These are phyloP conservation scores for Bungarus multicinctus DNA, from an alignment of 2,113 vertebrate genomes.

Conservation along the genomic window DNA sequence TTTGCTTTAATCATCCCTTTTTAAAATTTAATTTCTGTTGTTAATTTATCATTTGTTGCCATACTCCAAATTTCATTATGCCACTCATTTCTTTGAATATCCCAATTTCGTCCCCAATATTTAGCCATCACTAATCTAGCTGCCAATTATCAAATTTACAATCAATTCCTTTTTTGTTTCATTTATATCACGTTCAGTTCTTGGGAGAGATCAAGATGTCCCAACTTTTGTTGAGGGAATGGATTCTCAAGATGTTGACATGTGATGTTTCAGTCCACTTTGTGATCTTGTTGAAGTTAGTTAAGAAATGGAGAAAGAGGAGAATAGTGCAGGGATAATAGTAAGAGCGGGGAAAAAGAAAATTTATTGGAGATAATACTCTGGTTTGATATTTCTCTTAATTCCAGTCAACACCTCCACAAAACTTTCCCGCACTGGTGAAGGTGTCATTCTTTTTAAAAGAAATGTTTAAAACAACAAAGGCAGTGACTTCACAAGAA, in stretches of 20 bases:
- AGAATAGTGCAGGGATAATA: neutral
- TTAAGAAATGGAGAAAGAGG: neutral
- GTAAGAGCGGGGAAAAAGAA: neutral
- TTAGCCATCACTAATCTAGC: no score
- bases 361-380: slow-evolving; percentile 24
- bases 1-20: no score
- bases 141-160: no score
- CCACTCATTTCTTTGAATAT: no score
- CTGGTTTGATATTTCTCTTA: slow-evolving; percentile 44
- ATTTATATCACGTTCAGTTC: neutral
- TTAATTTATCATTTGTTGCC: no score
- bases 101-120: no score
- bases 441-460: slow-evolving; percentile 71
- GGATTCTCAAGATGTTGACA: neutral
- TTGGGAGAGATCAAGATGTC: neutral
- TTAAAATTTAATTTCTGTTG: no score
- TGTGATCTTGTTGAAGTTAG: neutral
- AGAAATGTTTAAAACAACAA: slow-evolving; percentile 71
- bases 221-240: neutral
- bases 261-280: neutral
- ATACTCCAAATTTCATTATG: no score
- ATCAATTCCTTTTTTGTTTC: no score
- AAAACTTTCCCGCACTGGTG: slow-evolving; percentile 49
- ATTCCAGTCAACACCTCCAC: slow-evolving; percentile 54
- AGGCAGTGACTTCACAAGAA: slow-evolving; percentile 72